Evolutionary conservation across 2,113 vertebrate genomes (phyloP).

Genomic region (Pristiophorus japonicus): DNA sequence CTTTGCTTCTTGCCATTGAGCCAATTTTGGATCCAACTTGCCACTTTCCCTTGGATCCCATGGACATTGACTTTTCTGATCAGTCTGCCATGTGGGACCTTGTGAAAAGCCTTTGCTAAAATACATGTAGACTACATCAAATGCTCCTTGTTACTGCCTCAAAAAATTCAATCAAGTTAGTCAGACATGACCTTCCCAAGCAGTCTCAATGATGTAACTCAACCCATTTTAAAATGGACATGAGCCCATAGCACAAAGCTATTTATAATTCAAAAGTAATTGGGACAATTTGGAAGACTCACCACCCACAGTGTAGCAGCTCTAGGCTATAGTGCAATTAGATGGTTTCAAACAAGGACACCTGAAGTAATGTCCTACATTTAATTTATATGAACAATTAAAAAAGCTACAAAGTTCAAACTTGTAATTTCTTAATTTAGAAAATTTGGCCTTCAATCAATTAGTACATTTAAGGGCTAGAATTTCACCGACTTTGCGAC

Average conservation of each 20-base stretch:
- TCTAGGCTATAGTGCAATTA: neutral
- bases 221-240: conserved; percentile 21
- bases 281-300: conserved; percentile 23
- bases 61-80: no score
- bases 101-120: no score
- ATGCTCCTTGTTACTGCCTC: no score
- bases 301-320: neutral
- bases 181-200: no score
- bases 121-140: no score
- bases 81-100: no score
- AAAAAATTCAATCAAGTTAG: no score
- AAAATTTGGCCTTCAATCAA: neutral
- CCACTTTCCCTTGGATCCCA: no score
- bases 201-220: neutral
- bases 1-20: no score
- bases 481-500: no score
- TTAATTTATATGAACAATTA: conserved; percentile 1
- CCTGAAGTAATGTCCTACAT: neutral
- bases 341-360: neutral
- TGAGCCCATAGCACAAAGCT: neutral
- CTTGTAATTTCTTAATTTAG: neutral
- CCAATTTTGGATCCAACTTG: no score
- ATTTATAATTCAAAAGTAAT: conserved; percentile 23
- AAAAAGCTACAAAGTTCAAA: conserved; percentile 12
- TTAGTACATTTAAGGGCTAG: conserved; percentile 13